A percentile compares a stretch with the other conserved stretches of the same genome.
Conservation (phyloP, 2,797 vertebrate species). For the Nyctalus aviator region DNA sequence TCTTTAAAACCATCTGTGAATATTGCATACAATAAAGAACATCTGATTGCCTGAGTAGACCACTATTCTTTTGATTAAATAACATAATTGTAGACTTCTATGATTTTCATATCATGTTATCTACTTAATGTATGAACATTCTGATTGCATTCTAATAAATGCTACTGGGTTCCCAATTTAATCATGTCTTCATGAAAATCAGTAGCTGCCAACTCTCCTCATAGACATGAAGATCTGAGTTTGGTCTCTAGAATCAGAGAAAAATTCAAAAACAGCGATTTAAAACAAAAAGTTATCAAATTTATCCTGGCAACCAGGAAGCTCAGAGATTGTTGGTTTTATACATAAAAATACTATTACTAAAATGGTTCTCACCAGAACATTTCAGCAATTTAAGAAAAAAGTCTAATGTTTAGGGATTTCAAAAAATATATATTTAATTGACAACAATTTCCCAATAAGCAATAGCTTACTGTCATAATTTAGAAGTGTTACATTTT, state of each 20-base stretch:
- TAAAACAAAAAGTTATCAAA: background rate
- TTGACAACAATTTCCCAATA: background rate
- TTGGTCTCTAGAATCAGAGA: background rate
- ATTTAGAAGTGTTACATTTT: background rate
- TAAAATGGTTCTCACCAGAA: background rate
- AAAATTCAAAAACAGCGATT: background rate
- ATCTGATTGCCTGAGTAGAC: background rate
- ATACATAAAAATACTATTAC: background rate
- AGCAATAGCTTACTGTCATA: background rate
- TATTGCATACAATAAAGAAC: background rate
- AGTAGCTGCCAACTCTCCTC: background rate
- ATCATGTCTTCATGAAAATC: background rate
- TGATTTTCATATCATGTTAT: slow-evolving; percentile 1
- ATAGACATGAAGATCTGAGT: background rate
- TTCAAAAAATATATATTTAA: slow-evolving; percentile 51
- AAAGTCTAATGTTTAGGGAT: background rate
- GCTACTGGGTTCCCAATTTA: background rate
- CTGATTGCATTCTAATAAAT: background rate
- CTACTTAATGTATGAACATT: background rate
- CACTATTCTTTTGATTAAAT: background rate
- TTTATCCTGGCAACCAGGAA: background rate
- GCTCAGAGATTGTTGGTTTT: background rate
- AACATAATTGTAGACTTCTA: background rate
- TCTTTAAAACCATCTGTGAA: background rate
- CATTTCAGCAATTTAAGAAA: background rate